Evolutionary conservation across 64 coral and sea anemone species (phyloP).

Genomic region (Hydrozoanthus tunicans): DNA sequence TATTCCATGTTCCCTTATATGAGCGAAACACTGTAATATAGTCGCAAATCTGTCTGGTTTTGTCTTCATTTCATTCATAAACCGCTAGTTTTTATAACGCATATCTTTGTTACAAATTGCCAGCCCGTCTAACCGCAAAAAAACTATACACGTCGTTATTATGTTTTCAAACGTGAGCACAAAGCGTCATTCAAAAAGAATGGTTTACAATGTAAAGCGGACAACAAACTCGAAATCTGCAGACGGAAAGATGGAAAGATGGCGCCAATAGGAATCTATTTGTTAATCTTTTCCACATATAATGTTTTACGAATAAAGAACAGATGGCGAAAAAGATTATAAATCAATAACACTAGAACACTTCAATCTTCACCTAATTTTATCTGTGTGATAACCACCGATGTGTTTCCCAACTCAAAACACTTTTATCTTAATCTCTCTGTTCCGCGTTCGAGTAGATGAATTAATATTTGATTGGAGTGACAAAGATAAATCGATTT

Average conservation of each 20-base stretch:
- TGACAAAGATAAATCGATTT: conserved; percentile 31
- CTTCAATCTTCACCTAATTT: conserved; percentile 28
- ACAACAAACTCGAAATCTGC: conserved; percentile 17
- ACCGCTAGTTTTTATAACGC: conserved; percentile 12
- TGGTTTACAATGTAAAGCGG: not conserved
- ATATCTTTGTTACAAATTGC: not conserved
- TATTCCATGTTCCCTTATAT: not conserved
- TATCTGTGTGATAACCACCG: conserved; percentile 32
- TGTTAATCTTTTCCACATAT: conserved; percentile 58
- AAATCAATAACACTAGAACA: not conserved
- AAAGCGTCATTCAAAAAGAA: conserved; percentile 4
- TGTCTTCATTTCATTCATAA: conserved; percentile 17
- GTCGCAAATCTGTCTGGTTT: not conserved
- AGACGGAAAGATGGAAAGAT: conserved; percentile 40
- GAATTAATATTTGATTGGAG: conserved; percentile 37
- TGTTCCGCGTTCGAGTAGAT: conserved; percentile 14
- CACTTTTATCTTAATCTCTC: conserved; percentile 20
- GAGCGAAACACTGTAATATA: conserved; percentile 8
- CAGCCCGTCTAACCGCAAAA: conserved; percentile 9
- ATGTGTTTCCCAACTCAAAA: not conserved
- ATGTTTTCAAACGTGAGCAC: not conserved
- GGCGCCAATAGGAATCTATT: conserved; percentile 35
- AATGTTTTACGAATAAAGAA: conserved; percentile 16
- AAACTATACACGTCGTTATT: not conserved
- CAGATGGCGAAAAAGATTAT: conserved; percentile 40